phyloP scores from a whole-genome alignment of 2,797 vertebrate genomes.

The Bradypus variegatus region DNA sequence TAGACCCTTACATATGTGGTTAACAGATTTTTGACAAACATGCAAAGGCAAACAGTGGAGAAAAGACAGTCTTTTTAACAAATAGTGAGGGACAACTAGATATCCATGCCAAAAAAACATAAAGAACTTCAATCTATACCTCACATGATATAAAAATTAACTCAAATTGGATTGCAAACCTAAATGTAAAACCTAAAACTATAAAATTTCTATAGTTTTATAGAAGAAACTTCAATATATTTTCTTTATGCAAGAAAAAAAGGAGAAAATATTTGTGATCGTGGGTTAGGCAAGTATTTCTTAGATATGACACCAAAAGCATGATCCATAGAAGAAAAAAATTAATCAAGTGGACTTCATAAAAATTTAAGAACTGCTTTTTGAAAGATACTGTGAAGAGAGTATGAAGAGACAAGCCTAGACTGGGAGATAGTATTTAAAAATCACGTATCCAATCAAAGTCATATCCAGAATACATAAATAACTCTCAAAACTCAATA shows the following conservation, averaged over 20 bases:
- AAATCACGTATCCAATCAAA: not conserved
- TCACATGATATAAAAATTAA: not conserved
- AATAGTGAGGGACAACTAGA: not conserved
- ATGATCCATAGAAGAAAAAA: not conserved
- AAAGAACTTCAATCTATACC: not conserved
- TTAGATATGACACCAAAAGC: not conserved
- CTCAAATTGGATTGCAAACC: not conserved
- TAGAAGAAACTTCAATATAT: not conserved
- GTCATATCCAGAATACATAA: conserved; percentile 23
- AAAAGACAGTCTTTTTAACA: not conserved
- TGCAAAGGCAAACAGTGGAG: not conserved
- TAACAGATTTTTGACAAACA: conserved; percentile 12
- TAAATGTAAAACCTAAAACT: not conserved
- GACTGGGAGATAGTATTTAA: not conserved
- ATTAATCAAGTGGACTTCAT: not conserved
- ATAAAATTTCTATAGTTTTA: not conserved
- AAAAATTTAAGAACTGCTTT: conserved; percentile 23
- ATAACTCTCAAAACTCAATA: conserved; percentile 7
- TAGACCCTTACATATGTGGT: not conserved
- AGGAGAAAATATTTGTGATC: not conserved
- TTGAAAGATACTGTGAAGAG: not conserved
- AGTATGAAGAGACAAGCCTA: not conserved
- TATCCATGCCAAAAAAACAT: not conserved
- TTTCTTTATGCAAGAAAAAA: no score
- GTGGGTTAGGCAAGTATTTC: not conserved